Conservation (phyloP, 2,888 invertebrate genomes). For the Drosophila heteroneura region DNA sequence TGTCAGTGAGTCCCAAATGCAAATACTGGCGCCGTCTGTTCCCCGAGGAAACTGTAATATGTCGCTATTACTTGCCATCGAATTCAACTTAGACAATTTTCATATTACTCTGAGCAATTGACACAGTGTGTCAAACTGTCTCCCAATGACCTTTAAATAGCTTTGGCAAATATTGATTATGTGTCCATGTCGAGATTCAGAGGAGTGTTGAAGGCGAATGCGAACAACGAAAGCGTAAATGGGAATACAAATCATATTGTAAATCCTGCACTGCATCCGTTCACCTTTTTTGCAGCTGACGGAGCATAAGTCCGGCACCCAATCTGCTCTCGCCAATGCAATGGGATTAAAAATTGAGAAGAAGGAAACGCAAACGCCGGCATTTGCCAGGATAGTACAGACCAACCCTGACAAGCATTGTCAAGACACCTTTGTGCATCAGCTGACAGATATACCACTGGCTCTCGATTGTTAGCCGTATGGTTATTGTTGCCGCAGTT, state of each 20-base stretch:
- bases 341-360: conserved; percentile 64
- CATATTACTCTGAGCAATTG: conserved; percentile 24
- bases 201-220: not conserved
- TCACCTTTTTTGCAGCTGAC: conserved; percentile 59
- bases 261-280: conserved; percentile 47
- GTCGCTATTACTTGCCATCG: conserved; percentile 8
- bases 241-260: conserved; percentile 40
- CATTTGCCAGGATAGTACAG: conserved; percentile 48
- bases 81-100: conserved; percentile 52
- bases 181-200: conserved; percentile 1
- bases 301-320: conserved; percentile 49
- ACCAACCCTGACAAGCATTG: conserved; percentile 6
- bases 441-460: conserved; percentile 53
- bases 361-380: conserved; percentile 54
- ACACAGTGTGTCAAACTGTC: conserved; percentile 39
- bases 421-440: conserved; percentile 33
- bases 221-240: conserved; percentile 22
- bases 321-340: conserved; percentile 12
- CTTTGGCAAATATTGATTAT: conserved; percentile 72
- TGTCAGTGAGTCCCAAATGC: conserved; percentile 1
- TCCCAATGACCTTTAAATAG: conserved; percentile 55
- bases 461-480: conserved; percentile 60
- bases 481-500: conserved; percentile 32
- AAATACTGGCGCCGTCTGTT: conserved; percentile 2
- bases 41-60: not conserved